Evolutionary conservation across 2,113 vertebrate species (phyloP), one percentile per base, ranked within the genome.

Genomic region (Nannospalax galili): DNA sequence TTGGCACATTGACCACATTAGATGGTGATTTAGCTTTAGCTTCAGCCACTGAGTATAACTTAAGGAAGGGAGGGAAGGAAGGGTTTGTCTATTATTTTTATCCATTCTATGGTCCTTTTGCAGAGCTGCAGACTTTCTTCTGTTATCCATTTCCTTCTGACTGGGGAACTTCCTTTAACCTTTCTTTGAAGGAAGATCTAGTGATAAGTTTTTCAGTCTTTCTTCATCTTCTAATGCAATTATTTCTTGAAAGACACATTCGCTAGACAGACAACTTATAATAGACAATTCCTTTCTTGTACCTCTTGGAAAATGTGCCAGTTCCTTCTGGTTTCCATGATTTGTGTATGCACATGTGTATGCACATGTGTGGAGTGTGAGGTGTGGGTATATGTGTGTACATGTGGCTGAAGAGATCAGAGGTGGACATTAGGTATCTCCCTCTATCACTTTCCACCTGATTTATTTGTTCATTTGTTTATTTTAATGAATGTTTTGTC

Each of bases 61-160:
- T 67, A 30, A 88, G 45, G 88, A 60, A 65, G 9, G 52, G 19
- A 5, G 9, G 22, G 58, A 10, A 82, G 26, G 6, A 30, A 70
- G 56, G 5, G 2, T 28, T 52, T n/a, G 7, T 37, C 28, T 40
- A 37, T 26, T 80, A 6, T 28, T 48, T 84, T 52, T 15, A 52
- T 30, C 35, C 22, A 52, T n/a, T 84, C 84, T 42, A 20, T 65
- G 32, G 32, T 48, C 69, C 84, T 95, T 88, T 28, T 73, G 84
- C 79, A n/a, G n/a, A n/a, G n/a, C n/a, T 84, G 35, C 69, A 67
- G 80, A 62, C 17, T 91, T 84, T 67, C 78, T 91, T 84, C 64
- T n/a, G 56, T 91, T 79, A 78, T 70, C 81, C 64, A 82, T 87
- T 77, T 16, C 37, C 75, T 82, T 70, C 62, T 87, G 16, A 56